Evolutionary conservation across 2,113 vertebrate genomes (phyloP).

Genomic region (Lamprotornis superbus): DNA sequence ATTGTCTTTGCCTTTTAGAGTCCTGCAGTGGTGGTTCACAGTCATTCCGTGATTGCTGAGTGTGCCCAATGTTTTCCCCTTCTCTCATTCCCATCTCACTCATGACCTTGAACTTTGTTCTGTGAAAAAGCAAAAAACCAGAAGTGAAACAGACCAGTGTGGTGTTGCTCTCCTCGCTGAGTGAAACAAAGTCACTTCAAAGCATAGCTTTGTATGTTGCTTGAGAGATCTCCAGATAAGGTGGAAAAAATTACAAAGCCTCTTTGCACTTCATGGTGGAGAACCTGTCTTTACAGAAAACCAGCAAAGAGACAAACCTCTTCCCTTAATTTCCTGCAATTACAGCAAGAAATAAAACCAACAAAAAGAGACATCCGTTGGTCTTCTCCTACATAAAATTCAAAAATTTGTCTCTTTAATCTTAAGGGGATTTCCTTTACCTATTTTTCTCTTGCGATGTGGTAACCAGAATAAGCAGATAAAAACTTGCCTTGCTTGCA

Average conservation of each 20-base stretch:
- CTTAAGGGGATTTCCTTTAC: not conserved
- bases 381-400: not conserved
- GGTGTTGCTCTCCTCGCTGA: not conserved
- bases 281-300: not conserved
- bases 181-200: not conserved
- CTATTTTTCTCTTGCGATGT: not conserved
- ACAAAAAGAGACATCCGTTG: not conserved
- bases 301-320: not conserved
- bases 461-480: not conserved
- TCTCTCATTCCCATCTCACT: not conserved
- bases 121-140: not conserved
- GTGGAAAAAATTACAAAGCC: not conserved
- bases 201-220: not conserved
- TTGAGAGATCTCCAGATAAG: not conserved
- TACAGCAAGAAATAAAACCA: not conserved
- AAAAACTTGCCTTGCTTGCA: not conserved
- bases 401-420: not conserved
- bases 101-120: constrained; percentile 6
- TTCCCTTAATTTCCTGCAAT: not conserved
- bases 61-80: not conserved
- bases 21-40: not conserved
- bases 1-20: not conserved
- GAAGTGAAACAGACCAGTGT: constrained; percentile 33
- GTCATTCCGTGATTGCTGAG: not conserved
- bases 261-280: not conserved